These are phyloP conservation scores for Mechanitis mazaeus DNA, from an alignment of 2,888 invertebrate genomes.

Conservation along the genomic window DNA sequence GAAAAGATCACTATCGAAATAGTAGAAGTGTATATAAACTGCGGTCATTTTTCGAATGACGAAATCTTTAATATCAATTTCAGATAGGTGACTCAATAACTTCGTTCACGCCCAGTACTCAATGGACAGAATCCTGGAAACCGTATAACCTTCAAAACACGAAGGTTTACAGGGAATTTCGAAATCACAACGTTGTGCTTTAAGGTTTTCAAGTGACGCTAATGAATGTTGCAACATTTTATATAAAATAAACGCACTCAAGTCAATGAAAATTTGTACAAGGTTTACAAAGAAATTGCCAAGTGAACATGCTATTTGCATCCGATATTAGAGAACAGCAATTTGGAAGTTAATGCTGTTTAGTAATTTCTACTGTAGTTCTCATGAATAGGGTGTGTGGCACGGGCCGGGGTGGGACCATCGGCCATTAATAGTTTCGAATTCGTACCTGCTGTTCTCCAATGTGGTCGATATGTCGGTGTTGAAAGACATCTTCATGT, in stretches of 20 bases:
- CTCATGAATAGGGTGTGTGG: conserved; percentile 10
- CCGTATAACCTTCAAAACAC: neutral
- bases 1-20: no score
- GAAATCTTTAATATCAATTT: no score
- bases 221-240: neutral
- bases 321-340: no score
- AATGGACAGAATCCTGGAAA: neutral
- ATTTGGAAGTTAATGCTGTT: no score
- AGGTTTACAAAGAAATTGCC: neutral
- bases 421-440: conserved; percentile 24
- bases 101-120: neutral
- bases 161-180: neutral
- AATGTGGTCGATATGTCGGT: conserved; percentile 69
- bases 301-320: no score
- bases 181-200: neutral
- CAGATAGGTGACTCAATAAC: neutral
- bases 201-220: neutral
- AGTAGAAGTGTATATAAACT: no score
- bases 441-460: conserved; percentile 74
- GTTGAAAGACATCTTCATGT: conserved; percentile 73
- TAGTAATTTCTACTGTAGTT: neutral
- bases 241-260: neutral
- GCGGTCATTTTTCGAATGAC: no score
- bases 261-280: neutral
- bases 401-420: conserved; percentile 14